Evolutionary conservation across 2,113 vertebrate genomes (phyloP).

Genomic region (Pavo muticus): DNA sequence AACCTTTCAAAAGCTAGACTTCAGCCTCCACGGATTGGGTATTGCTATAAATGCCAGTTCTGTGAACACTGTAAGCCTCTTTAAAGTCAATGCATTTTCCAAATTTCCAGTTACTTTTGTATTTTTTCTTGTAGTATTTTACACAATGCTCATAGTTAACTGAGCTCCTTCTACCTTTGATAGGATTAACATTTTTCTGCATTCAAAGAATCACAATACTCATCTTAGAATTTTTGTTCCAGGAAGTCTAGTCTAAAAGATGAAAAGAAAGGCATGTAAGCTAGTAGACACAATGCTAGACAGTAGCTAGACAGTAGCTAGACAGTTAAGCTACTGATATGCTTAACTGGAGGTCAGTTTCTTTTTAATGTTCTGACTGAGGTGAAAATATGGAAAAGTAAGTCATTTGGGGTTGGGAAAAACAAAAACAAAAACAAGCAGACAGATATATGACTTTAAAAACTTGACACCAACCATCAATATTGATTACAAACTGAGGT

Average conservation of each 20-base stretch:
- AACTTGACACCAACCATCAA: neutral
- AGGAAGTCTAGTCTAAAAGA: neutral
- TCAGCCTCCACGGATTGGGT: neutral
- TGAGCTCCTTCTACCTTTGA: neutral
- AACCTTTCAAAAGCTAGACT: neutral
- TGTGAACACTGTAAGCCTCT: neutral
- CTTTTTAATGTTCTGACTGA: neutral
- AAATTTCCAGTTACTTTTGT: neutral
- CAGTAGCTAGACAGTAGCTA: no score
- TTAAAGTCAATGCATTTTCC: neutral
- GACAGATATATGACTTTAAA: neutral
- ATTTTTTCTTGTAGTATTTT: neutral
- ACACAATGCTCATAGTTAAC: neutral
- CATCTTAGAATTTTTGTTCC: neutral
- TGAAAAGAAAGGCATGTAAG: neutral
- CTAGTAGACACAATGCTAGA: neutral
- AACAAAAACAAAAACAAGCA: neutral
- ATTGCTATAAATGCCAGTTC: neutral
- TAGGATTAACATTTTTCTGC: neutral
- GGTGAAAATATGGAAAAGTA: neutral
- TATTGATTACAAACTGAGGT: neutral
- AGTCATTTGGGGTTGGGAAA: neutral
- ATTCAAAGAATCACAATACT: neutral
- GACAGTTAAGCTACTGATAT: neutral
- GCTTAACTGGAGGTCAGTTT: neutral